phyloP scores from a whole-genome alignment of 2,113 vertebrate species.

The Ictidomys tridecemlineatus region DNA sequence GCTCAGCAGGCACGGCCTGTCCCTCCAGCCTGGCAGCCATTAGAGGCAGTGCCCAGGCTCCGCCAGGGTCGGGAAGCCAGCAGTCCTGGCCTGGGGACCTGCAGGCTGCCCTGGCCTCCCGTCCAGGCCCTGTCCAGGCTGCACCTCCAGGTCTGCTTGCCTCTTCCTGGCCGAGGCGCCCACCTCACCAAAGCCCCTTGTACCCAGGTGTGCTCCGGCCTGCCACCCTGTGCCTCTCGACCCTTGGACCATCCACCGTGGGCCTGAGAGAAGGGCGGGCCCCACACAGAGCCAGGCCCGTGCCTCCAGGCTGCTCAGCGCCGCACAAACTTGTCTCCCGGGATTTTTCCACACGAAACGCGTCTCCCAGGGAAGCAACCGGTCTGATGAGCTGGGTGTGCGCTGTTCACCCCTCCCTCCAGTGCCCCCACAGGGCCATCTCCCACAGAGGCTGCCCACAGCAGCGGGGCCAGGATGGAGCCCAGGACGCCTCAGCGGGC shows the following conservation, averaged over 20 bases:
- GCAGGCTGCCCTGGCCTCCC: not conserved
- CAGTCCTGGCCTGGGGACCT: not conserved
- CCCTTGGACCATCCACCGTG: not conserved
- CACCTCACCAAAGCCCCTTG: not conserved
- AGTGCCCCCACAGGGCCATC: slow-evolving; percentile 31
- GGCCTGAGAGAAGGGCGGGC: not conserved
- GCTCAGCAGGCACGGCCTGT: too few relatives aligned
- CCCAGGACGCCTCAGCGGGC: not conserved
- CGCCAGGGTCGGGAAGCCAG: not conserved
- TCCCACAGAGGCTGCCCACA: not conserved
- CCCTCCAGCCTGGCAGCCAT: too few relatives aligned
- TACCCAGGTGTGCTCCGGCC: not conserved
- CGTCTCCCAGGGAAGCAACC: slow-evolving; percentile 74
- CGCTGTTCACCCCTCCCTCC: slow-evolving; percentile 76
- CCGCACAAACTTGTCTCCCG: slow-evolving; percentile 83
- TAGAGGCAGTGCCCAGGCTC: not conserved
- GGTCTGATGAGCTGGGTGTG: slow-evolving; percentile 77
- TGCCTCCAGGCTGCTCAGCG: slow-evolving; percentile 72
- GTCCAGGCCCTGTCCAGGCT: not conserved
- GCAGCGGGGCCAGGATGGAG: slow-evolving; percentile 23
- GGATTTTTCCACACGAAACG: slow-evolving; percentile 81
- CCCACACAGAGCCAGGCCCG: slow-evolving; percentile 14
- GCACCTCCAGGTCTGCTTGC: not conserved
- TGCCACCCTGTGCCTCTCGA: not conserved
- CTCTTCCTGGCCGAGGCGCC: not conserved